These are phyloP conservation scores for Agrochola circellaris DNA, from an alignment of 2,888 invertebrate genomes.

Conservation along the genomic window DNA sequence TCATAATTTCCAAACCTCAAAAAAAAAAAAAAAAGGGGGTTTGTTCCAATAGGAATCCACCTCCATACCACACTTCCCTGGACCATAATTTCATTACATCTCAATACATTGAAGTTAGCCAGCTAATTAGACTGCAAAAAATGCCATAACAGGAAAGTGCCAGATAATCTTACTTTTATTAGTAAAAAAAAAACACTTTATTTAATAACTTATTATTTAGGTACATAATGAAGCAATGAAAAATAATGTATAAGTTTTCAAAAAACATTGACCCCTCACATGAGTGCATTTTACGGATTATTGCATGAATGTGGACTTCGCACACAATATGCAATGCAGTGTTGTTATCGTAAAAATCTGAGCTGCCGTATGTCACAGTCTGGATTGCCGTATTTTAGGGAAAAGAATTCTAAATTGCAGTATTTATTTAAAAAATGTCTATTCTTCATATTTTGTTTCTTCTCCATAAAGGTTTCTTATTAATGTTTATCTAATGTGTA, in stretches of 20 bases:
- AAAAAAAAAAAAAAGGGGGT: too few species aligned
- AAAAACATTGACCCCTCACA: conserved; percentile 29
- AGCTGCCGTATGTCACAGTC: too few species aligned
- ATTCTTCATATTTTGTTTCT: too few species aligned
- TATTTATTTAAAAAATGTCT: too few species aligned
- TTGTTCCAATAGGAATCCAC: background rate
- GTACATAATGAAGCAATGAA: background rate
- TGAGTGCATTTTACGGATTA: conserved; percentile 30
- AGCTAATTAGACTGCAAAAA: conserved; percentile 1
- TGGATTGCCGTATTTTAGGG: too few species aligned
- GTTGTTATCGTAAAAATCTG: too few species aligned
- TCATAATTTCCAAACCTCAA: too few species aligned
- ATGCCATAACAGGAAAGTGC: background rate
- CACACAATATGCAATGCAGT: conserved; percentile 46
- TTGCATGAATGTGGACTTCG: conserved; percentile 44
- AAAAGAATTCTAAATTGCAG: too few species aligned
- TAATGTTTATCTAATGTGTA: too few species aligned
- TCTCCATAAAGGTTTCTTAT: too few species aligned
- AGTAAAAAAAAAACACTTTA: background rate
- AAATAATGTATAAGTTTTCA: conserved; percentile 1
- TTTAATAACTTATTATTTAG: background rate
- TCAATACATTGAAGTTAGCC: background rate
- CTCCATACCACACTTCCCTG: background rate
- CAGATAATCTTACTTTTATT: background rate
- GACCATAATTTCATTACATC: background rate